Conservation (phyloP, 2,113 vertebrate genomes). For the Campylomormyrus tamandua region DNA sequence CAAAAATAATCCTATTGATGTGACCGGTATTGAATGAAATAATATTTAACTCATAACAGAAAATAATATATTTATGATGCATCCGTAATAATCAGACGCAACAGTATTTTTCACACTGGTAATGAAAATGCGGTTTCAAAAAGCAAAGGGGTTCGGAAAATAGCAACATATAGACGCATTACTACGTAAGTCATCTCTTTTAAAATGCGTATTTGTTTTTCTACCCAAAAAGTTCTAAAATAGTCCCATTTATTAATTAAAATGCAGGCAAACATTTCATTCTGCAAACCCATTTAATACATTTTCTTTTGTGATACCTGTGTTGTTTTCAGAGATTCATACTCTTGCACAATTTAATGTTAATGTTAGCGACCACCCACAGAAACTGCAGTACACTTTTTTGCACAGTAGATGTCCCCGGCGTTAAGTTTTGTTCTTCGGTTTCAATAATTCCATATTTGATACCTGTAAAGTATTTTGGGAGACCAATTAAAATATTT, state of each 20-base stretch:
- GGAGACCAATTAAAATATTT: conserved; percentile 52
- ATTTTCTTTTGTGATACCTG: background rate
- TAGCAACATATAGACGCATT: background rate
- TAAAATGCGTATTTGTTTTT: background rate
- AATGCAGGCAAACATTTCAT: background rate
- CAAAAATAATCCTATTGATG: background rate
- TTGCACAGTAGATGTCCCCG: conserved; percentile 67
- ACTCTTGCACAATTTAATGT: background rate
- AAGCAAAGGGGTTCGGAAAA: background rate
- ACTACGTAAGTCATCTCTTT: background rate
- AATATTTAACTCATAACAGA: background rate
- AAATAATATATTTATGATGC: background rate
- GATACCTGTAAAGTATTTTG: conserved; percentile 43
- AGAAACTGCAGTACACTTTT: conserved; percentile 47
- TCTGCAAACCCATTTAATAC: background rate
- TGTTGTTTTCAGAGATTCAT: background rate
- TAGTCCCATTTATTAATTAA: background rate
- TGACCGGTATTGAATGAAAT: background rate
- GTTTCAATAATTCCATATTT: conserved; percentile 48
- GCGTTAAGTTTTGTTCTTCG: conserved; percentile 45
- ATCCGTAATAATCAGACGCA: background rate
- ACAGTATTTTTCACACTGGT: background rate
- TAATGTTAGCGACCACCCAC: background rate
- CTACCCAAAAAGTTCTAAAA: background rate
- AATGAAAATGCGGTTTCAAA: background rate